Conservation (phyloP, 2,797 vertebrate genomes). For the Molossus alvarezi region DNA sequence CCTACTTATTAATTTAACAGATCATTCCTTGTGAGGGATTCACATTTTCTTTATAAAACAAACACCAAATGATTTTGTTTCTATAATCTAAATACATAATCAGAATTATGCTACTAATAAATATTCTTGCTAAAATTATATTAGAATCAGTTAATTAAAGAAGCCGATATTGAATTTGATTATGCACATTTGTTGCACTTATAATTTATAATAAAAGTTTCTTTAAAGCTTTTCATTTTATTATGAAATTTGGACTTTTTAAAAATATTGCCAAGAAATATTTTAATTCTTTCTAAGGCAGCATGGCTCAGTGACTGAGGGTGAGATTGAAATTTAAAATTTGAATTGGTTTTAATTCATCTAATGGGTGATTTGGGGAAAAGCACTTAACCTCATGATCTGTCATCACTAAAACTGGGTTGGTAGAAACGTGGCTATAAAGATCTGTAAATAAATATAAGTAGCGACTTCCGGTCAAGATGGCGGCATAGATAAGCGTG, state of each 20-base stretch:
- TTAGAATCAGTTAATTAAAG: slow-evolving; percentile 26
- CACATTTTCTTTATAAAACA: slow-evolving; percentile 46
- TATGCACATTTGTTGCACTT: not conserved
- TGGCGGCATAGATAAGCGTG: too few species aligned
- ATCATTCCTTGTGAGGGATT: not conserved
- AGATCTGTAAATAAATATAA: slow-evolving; percentile 45
- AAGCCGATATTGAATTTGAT: not conserved
- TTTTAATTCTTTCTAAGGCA: slow-evolving; percentile 5
- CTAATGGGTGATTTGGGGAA: not conserved
- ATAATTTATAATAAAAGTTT: not conserved
- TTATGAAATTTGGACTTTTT: not conserved
- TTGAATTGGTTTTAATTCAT: slow-evolving; percentile 48
- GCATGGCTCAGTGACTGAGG: not conserved
- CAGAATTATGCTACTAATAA: slow-evolving; percentile 20
- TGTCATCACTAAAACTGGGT: not conserved
- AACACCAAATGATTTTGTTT: not conserved
- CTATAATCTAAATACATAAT: not conserved
- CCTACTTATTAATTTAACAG: not conserved
- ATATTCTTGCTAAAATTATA: not conserved
- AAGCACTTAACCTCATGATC: slow-evolving; percentile 31
- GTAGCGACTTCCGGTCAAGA: not conserved
- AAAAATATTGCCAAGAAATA: not conserved
- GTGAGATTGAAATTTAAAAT: not conserved
- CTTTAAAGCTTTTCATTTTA: not conserved
- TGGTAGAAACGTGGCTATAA: not conserved